Conservation (phyloP, 2,888 invertebrate genomes). For the Acleris literana region DNA sequence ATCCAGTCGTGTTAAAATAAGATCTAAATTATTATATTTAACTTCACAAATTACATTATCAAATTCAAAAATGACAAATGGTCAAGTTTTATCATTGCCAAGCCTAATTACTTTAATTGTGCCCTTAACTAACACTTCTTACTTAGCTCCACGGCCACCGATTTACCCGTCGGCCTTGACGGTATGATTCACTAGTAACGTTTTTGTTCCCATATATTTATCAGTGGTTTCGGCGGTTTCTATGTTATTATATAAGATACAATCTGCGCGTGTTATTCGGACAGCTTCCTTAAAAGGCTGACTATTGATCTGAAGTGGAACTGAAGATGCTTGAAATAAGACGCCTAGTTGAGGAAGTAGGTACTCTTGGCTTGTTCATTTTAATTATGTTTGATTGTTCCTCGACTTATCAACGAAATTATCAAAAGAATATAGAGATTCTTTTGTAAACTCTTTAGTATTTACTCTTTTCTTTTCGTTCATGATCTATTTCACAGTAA, state of each 20-base stretch:
- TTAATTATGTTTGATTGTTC: background rate
- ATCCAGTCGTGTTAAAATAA: background rate
- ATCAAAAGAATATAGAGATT: no score
- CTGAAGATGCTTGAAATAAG: constrained; percentile 1
- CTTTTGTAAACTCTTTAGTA: no score
- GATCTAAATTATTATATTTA: background rate
- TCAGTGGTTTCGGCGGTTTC: constrained; percentile 26
- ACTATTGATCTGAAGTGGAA: constrained; percentile 11
- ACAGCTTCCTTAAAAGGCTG: constrained; percentile 26
- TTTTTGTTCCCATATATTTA: constrained; percentile 36
- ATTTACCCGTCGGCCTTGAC: constrained; percentile 28
- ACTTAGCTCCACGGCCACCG: constrained; percentile 10
- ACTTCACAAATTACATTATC: constrained; percentile 19
- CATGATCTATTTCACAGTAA: no score
- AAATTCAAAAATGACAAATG: constrained; percentile 28
- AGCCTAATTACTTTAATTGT: constrained; percentile 31
- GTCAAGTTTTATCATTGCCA: constrained; percentile 26
- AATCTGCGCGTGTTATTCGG: constrained; percentile 26
- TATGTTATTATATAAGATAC: constrained; percentile 31
- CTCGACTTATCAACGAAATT: background rate
- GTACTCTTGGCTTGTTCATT: background rate
- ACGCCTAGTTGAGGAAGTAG: background rate
- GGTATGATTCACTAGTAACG: constrained; percentile 33
- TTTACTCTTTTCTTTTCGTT: no score
- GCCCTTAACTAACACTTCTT: constrained; percentile 32